These are phyloP conservation scores for Geotrupes spiniger DNA, from an alignment of 2,888 invertebrate species.

Conservation along the genomic window DNA sequence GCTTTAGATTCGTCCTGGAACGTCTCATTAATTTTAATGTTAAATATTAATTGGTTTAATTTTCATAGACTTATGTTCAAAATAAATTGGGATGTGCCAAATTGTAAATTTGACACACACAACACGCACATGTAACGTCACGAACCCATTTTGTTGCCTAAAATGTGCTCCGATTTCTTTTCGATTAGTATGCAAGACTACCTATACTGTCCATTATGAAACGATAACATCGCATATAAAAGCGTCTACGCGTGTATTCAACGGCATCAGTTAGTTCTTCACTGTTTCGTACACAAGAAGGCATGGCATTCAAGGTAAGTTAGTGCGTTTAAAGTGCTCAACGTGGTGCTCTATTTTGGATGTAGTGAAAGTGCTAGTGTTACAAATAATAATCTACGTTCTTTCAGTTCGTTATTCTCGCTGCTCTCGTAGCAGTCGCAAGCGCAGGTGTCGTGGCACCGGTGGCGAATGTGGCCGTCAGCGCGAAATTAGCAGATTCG, in stretches of 20 bases:
- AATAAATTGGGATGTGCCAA: too few species aligned
- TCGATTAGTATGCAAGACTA: constrained; percentile 12
- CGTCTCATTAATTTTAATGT: too few species aligned
- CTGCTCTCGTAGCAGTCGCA: constrained; percentile 29
- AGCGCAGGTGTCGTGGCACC: constrained; percentile 24
- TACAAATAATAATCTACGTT: constrained; percentile 8
- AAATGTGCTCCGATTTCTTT: constrained; percentile 18
- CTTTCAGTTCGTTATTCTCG: constrained; percentile 26
- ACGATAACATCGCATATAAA: constrained; percentile 12
- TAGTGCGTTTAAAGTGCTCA: background rate
- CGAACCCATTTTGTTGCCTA: constrained; percentile 14
- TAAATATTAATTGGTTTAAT: too few species aligned
- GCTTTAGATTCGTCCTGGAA: too few species aligned
- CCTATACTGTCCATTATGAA: constrained; percentile 10
- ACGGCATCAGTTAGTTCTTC: constrained; percentile 18
- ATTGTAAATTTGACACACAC: too few species aligned
- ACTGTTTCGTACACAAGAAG: constrained; percentile 20
- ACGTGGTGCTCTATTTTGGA: constrained; percentile 11
- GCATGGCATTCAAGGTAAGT: constrained; percentile 31
- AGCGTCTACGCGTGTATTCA: constrained; percentile 6
- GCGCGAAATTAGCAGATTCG: constrained; percentile 51
- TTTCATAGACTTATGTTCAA: too few species aligned
- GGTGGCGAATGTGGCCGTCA: constrained; percentile 21
- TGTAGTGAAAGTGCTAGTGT: constrained; percentile 1
- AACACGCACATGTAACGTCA: background rate